phyloP scores from a whole-genome alignment of 2,797 vertebrate genomes.

The Peromyscus attwateri region DNA sequence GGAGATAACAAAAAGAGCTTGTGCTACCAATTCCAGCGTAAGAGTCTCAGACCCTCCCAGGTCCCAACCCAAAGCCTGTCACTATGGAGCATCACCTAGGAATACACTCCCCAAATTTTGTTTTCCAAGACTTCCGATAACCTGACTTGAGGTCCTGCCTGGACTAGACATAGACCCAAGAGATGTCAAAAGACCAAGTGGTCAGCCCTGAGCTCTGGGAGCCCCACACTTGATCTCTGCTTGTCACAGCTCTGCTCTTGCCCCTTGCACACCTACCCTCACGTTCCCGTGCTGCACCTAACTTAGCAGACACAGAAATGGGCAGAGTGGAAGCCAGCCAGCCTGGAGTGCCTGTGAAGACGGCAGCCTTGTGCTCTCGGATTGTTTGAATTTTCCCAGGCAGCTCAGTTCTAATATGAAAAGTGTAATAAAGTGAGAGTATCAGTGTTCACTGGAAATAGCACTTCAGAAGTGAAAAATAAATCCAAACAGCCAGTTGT shows the following conservation, averaged over 20 bases:
- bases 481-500: slow-evolving; percentile 74
- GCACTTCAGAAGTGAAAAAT: slow-evolving; percentile 77
- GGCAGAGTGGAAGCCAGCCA: slow-evolving; percentile 32
- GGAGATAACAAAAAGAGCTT: background rate
- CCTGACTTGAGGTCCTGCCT: background rate
- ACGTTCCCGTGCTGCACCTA: background rate
- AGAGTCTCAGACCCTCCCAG: background rate
- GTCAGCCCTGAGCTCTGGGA: background rate
- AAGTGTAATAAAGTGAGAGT: slow-evolving; percentile 73
- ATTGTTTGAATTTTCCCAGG: slow-evolving; percentile 74
- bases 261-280: background rate
- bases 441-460: slow-evolving; percentile 76
- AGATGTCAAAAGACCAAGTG: background rate
- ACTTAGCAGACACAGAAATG: background rate
- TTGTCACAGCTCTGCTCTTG: too few species aligned
- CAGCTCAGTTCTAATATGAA: slow-evolving; percentile 69
- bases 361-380: slow-evolving; percentile 54
- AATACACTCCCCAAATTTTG: background rate
- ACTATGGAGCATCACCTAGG: background rate
- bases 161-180: background rate
- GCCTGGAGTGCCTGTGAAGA: slow-evolving; percentile 50
- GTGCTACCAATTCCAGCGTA: slow-evolving; percentile 12
- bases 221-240: background rate
- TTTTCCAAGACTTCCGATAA: slow-evolving; percentile 3
- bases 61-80: slow-evolving; percentile 45